A percentile compares a stretch with the other conserved stretches of the same genome.
Evolutionary conservation across 2,113 vertebrate species (phyloP).

Genomic region (Rynchops niger): DNA sequence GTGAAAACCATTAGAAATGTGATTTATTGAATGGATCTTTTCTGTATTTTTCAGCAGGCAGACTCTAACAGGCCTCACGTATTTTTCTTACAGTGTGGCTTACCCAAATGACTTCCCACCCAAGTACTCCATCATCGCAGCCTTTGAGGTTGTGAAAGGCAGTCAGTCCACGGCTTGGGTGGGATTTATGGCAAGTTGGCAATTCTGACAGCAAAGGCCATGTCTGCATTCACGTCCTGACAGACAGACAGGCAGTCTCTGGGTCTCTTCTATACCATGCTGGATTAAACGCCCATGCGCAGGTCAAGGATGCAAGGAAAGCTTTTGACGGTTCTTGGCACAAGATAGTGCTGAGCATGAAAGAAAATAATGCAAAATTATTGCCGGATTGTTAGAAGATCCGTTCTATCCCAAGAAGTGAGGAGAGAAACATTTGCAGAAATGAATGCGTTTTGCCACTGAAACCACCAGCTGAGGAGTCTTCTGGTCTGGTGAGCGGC

Average conservation of each 20-base stretch:
- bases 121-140: conserved; percentile 73
- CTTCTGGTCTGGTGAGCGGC: conserved; percentile 54
- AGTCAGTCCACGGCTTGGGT: conserved; percentile 38
- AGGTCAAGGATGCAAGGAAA: conserved; percentile 64
- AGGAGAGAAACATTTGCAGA: conserved; percentile 44
- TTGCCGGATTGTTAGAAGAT: conserved; percentile 75
- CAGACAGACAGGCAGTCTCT: conserved; percentile 58
- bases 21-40: not conserved
- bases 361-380: conserved; percentile 65
- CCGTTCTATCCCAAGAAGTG: conserved; percentile 28
- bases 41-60: not conserved
- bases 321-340: conserved; percentile 77
- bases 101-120: conserved; percentile 74
- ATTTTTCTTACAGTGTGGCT: conserved; percentile 58
- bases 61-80: not conserved
- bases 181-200: conserved; percentile 80
- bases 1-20: not conserved
- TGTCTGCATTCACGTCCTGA: conserved; percentile 67
- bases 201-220: conserved; percentile 64
- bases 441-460: conserved; percentile 65
- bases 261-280: conserved; percentile 66
- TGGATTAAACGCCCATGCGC: conserved; percentile 47
- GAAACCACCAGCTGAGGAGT: conserved; percentile 64
- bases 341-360: conserved; percentile 74
- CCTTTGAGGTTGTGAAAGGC: conserved; percentile 74